Evolutionary conservation across 2,113 vertebrate genomes (phyloP).

Genomic region (Tupaia tana): DNA sequence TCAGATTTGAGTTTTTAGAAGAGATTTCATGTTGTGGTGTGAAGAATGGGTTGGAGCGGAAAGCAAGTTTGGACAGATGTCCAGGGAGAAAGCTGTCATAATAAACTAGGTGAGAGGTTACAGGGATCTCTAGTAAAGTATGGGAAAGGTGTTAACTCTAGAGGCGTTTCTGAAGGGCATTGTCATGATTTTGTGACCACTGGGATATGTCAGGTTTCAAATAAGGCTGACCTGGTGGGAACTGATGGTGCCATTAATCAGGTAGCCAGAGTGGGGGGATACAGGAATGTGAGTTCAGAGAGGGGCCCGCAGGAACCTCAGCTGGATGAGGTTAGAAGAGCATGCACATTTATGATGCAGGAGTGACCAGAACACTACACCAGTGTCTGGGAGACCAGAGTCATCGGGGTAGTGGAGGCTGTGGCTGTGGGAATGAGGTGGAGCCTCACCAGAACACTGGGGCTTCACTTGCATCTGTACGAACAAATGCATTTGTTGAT

Average conservation of each 20-base stretch:
- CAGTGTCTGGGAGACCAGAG: neutral
- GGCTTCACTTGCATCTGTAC: neutral
- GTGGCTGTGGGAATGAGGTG: neutral
- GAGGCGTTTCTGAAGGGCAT: neutral
- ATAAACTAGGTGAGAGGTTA: neutral
- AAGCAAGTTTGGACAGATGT: neutral
- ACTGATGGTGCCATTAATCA: too few relatives aligned
- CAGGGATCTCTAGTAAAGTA: neutral
- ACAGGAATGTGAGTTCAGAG: neutral
- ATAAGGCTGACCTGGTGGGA: neutral
- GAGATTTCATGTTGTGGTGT: neutral
- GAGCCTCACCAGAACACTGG: neutral
- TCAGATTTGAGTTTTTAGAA: neutral
- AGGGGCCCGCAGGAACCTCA: neutral
- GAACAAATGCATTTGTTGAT: neutral
- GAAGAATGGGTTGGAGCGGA: too few relatives aligned
- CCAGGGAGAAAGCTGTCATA: neutral
- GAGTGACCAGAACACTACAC: neutral
- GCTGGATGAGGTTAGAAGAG: neutral
- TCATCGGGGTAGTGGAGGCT: neutral
- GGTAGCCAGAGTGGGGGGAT: neutral
- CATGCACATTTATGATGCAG: too few relatives aligned
- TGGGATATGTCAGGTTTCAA: neutral
- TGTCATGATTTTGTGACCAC: neutral
- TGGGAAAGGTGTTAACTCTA: neutral